These are phyloP conservation scores for Paraescarpia echinospica DNA, from an alignment of 1,140 invertebrate species.

Conservation along the genomic window DNA sequence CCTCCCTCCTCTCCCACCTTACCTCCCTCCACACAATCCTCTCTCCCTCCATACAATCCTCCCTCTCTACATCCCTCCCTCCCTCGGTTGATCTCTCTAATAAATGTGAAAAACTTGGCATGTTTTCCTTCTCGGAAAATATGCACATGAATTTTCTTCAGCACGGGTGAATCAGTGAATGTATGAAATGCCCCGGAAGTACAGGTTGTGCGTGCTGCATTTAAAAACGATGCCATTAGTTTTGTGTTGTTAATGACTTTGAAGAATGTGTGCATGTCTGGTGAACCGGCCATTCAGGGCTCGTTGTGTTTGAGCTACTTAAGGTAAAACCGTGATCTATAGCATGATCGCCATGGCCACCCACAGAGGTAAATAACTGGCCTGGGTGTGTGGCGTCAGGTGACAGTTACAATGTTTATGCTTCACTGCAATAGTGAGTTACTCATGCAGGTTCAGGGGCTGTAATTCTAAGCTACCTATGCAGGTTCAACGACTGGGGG, in stretches of 20 bases:
- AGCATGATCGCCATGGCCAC: not conserved
- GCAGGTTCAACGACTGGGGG: not conserved
- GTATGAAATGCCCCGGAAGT: not conserved
- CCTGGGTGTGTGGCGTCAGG: not conserved
- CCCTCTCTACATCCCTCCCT: no score
- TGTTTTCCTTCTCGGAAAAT: no score
- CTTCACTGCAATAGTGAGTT: not conserved
- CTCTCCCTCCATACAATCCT: no score
- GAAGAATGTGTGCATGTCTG: not conserved
- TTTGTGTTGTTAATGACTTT: not conserved
- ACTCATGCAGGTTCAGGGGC: not conserved
- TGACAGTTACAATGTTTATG: not conserved
- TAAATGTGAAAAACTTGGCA: no score
- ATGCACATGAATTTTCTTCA: no score
- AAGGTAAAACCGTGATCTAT: not conserved
- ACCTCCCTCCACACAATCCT: no score
- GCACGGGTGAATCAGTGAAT: not conserved
- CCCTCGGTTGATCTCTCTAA: no score
- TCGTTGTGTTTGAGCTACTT: not conserved
- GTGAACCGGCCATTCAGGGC: not conserved
- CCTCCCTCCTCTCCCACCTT: no score
- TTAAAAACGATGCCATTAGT: not conserved
- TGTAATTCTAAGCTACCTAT: not conserved
- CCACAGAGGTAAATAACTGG: not conserved
- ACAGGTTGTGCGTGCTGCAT: not conserved